Evolutionary conservation across 2,888 invertebrate genomes (phyloP).

Genomic region (Athalia cordata): DNA sequence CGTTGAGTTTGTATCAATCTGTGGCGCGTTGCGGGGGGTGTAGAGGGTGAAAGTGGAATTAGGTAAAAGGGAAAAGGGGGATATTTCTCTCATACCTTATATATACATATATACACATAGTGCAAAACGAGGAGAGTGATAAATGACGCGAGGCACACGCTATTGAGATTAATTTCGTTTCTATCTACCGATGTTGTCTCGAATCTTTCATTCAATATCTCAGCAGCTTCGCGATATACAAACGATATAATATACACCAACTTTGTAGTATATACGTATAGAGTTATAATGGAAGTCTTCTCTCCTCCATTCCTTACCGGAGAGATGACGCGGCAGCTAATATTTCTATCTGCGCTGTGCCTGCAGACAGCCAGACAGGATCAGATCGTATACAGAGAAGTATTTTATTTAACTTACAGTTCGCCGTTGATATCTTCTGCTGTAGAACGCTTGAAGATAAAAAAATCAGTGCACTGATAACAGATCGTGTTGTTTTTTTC

Average conservation of each 20-base stretch:
- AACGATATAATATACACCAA: background rate
- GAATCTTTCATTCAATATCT: slow-evolving; percentile 47
- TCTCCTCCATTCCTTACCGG: slow-evolving; percentile 19
- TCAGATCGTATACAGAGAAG: background rate
- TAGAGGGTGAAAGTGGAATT: too few species aligned
- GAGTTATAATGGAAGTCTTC: slow-evolving; percentile 20
- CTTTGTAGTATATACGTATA: background rate
- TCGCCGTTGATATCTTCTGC: too few species aligned
- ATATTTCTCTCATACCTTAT: slow-evolving; percentile 51
- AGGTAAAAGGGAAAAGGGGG: slow-evolving; percentile 27
- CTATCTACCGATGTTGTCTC: slow-evolving; percentile 44
- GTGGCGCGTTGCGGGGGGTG: slow-evolving; percentile 30
- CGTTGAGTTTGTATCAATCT: slow-evolving; percentile 66
- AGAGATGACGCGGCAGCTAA: slow-evolving; percentile 44
- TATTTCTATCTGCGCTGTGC: slow-evolving; percentile 28
- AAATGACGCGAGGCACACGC: slow-evolving; percentile 66
- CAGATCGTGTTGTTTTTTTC: too few species aligned
- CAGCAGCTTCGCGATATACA: slow-evolving; percentile 23
- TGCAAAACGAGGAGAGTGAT: slow-evolving; percentile 65
- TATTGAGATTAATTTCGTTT: slow-evolving; percentile 70
- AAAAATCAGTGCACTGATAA: too few species aligned
- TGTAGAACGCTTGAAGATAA: too few species aligned
- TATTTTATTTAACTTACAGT: too few species aligned
- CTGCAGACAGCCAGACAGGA: background rate
- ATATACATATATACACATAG: background rate